Evolutionary conservation across 2,113 vertebrate genomes (phyloP), one percentile per base, ranked within the genome.

Genomic region (Microtus ochrogaster): DNA sequence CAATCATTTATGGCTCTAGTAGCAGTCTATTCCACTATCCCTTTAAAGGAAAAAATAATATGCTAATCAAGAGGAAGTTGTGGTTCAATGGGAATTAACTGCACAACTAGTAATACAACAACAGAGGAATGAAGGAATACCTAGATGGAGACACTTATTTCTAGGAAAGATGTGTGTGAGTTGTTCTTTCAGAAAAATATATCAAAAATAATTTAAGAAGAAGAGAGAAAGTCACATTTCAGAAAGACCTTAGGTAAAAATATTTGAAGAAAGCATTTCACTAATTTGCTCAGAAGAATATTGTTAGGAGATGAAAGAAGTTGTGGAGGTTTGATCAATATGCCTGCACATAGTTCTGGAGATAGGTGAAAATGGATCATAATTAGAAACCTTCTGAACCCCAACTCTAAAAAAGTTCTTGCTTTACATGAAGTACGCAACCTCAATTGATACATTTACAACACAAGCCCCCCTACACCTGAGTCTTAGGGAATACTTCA

Each of bases 151-250:
- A 7, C 65, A 68, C 36, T 3, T 3, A 10, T 39, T 17, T 16
- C 39, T 58, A 63, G 39, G 41, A 93, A 84, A 26, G 13, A 66
- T n/a, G 26, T 83, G 61, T 85, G 28, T 47, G 41, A 68, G 24
- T 22, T 94, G 6, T 63, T 21, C 76, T 74, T 22, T 39, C 49
- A 93, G 39, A 70, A 79, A 55, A 79, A 68, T 77, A 78, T 85
- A 58, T 84, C 4, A 81, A 84, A 90, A 65, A 22, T 83, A 92
- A 81, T 65, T 13, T 41, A 6, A 21, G 8, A 70, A 82, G 19
- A 83, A 41, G 5, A 95, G 78, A 73, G 89, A 94, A 94, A 72
- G 28, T 41, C 3, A 86, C 36, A 87, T 94, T 94, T 93, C 36
- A 87, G 7, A 19, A 87, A 9, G 26, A 9, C 0, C 8, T 61